Evolutionary conservation across 2,797 vertebrate genomes (phyloP).

Genomic region (Myotis vivesi): DNA sequence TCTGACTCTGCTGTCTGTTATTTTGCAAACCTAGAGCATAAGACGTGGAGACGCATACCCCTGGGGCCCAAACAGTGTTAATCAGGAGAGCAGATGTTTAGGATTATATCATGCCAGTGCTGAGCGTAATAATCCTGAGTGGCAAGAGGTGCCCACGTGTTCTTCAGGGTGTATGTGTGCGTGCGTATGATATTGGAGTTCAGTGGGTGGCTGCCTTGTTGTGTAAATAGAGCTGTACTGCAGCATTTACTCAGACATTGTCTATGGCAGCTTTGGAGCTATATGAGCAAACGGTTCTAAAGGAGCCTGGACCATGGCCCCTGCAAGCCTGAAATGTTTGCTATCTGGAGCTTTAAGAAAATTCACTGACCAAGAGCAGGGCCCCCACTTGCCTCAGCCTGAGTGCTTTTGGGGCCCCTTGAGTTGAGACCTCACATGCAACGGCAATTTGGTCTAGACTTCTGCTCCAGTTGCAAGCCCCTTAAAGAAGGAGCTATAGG

Average conservation of each 20-base stretch:
- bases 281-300: background rate
- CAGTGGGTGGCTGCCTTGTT: background rate
- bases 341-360: background rate
- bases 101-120: background rate
- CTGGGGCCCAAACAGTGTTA: background rate
- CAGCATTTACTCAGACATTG: background rate
- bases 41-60: background rate
- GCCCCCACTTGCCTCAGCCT: background rate
- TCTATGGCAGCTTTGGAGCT: background rate
- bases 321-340: background rate
- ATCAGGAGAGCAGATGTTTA: background rate
- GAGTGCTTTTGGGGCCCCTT: background rate
- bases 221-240: background rate
- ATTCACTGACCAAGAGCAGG: background rate
- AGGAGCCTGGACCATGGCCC: background rate
- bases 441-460: background rate
- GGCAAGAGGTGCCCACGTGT: background rate
- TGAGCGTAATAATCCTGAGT: background rate
- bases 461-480: background rate
- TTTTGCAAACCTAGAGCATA: background rate
- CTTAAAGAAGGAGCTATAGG: background rate
- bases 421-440: background rate
- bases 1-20: background rate
- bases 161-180: background rate
- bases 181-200: background rate